Evolutionary conservation across 2,797 vertebrate genomes (phyloP), one percentile per base, ranked within the genome.

Genomic region (Okamejei kenojei): DNA sequence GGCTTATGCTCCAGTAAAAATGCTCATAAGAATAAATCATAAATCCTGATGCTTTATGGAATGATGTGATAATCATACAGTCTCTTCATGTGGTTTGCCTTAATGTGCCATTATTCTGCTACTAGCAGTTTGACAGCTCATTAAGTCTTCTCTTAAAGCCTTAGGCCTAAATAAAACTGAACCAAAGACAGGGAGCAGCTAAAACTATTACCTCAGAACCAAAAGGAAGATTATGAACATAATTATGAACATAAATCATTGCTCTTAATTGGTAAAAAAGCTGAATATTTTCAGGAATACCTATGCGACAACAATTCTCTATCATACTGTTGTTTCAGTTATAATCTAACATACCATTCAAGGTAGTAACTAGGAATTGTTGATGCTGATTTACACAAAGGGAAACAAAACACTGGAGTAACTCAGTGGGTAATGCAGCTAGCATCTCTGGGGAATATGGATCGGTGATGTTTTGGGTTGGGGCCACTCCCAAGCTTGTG

Each of bases 51-150:
- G 45, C 90, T 92, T 76, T 76, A 92, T 54, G 38, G 90, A 92
- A 92, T n/a, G 71, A 92, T 92, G 90, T 92, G 65, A 74, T 92
- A 92, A 92, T 92, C 68, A 92, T 35, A 38, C 45, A 76, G 68
- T n/a, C 26, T 92, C 71, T 29, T 92, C 23, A 9, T 45, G 71
- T n/a, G 90, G 90, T 76, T 58, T 54, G 90, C 45, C 90, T 92
- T 92, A 92, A 92, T 92, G 90, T 92, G 38, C 71, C 71, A 76
- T 92, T 17, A 92, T 76, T 92, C 54, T 45, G 38, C 90, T 58
- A 73, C 65, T 1, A 73, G 68, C 32, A 45, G 90, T 76, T 21
- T 92, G 90, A 76, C 90, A 92, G 90, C 90, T 92, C 90, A 92
- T 92, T 92, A 58, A 76, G 45, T 38, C 84, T 21, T 88, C 61